phyloP scores from a whole-genome alignment of 2,113 vertebrate genomes.

The Phaethon lepturus region DNA sequence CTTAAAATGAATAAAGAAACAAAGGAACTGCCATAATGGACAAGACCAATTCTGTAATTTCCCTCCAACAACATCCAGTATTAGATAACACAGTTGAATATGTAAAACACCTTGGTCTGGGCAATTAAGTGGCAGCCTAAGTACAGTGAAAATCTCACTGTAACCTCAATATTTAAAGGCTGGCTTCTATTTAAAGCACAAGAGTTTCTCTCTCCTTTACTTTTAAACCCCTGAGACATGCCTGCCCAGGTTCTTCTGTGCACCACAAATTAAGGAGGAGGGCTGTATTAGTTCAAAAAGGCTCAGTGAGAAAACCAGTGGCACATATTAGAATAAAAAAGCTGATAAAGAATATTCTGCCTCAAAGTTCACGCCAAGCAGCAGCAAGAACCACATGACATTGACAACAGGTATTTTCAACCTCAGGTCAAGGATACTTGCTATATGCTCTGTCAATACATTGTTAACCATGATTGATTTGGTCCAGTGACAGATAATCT shows the following conservation, averaged over 20 bases:
- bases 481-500: conserved; percentile 63
- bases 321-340: background rate
- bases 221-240: background rate
- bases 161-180: background rate
- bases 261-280: background rate
- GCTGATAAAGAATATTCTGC: background rate
- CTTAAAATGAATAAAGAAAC: background rate
- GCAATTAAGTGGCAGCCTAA: background rate
- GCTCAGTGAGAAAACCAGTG: background rate
- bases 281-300: background rate
- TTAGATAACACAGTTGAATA: background rate
- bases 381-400: background rate
- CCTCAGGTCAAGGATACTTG: conserved; percentile 70
- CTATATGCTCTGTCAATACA: conserved; percentile 54
- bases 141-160: background rate
- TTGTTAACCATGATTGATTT: conserved; percentile 60
- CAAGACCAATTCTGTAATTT: background rate
- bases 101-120: background rate
- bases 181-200: background rate
- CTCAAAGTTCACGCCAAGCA: background rate
- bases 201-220: background rate
- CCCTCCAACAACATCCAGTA: background rate
- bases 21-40: background rate
- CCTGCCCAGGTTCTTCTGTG: rapidly evolving
- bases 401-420: conserved; percentile 62